These are phyloP conservation scores for Loxodonta africana DNA, from an alignment of 2,113 vertebrate genomes.

Conservation along the genomic window DNA sequence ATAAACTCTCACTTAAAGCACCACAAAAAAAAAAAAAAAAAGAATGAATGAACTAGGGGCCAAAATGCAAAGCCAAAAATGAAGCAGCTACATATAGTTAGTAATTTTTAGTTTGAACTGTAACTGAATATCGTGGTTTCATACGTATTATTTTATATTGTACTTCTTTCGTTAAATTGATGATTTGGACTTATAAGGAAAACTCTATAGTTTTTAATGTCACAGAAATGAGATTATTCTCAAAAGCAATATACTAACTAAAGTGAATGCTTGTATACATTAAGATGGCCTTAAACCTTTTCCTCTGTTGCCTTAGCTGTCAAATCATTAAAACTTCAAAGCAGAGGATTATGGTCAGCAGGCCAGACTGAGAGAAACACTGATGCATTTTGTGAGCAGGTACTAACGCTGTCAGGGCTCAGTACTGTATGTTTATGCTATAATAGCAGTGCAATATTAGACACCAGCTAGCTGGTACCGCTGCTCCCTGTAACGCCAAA, in stretches of 20 bases:
- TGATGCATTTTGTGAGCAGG: neutral
- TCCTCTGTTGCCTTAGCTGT: conserved; percentile 55
- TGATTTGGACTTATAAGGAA: conserved; percentile 35
- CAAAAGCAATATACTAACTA: conserved; percentile 64
- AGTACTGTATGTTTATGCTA: conserved; percentile 65
- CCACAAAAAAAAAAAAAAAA: too few species aligned
- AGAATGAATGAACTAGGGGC: conserved; percentile 66
- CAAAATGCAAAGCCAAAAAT: conserved; percentile 79
- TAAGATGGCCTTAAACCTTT: conserved; percentile 68
- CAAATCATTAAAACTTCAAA: conserved; percentile 62
- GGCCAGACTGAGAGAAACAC: conserved; percentile 50
- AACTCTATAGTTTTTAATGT: conserved; percentile 54
- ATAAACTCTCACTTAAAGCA: too few species aligned
- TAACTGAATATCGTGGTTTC: conserved; percentile 64
- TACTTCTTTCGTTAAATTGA: conserved; percentile 60
- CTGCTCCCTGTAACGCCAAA: conserved; percentile 48
- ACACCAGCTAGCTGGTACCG: conserved; percentile 63
- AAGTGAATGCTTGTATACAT: conserved; percentile 70
- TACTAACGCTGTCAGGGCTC: conserved; percentile 19
- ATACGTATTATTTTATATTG: conserved; percentile 60
- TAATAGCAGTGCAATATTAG: conserved; percentile 80
- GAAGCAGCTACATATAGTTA: conserved; percentile 71
- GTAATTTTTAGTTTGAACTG: conserved; percentile 62
- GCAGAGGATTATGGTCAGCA: conserved; percentile 49
- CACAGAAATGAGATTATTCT: conserved; percentile 19